These are phyloP conservation scores for Tenthredo amoena DNA, from an alignment of 2,888 invertebrate species.

Conservation along the genomic window DNA sequence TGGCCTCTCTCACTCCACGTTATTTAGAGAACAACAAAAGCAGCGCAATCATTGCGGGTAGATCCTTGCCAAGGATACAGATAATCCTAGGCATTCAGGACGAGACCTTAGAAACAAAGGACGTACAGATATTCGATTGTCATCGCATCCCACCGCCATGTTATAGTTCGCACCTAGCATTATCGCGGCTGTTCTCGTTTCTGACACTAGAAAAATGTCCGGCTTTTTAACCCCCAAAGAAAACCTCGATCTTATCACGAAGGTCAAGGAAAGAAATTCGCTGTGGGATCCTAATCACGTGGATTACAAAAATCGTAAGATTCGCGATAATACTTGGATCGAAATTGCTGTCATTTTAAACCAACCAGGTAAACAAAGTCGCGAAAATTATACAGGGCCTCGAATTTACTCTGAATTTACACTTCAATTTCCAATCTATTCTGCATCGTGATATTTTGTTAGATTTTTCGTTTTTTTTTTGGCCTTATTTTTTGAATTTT, in stretches of 20 bases:
- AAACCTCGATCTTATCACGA: constrained; percentile 42
- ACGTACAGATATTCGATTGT: constrained; percentile 38
- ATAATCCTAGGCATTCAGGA: constrained; percentile 17
- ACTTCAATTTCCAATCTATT: background rate
- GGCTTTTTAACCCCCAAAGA: constrained; percentile 38
- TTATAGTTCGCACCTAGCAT: background rate
- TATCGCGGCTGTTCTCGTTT: background rate
- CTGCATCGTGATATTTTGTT: background rate
- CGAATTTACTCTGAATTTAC: background rate
- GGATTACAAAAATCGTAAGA: constrained; percentile 45
- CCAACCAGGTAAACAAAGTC: constrained; percentile 36
- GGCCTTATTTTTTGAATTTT: background rate
- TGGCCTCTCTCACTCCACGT: background rate
- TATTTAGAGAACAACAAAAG: constrained; percentile 10
- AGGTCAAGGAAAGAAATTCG: constrained; percentile 29
- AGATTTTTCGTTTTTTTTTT: background rate
- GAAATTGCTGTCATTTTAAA: constrained; percentile 43
- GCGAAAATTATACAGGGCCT: background rate
- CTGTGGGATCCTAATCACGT: constrained; percentile 45
- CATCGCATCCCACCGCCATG: constrained; percentile 1
- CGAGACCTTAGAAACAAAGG: constrained; percentile 24
- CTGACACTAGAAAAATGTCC: constrained; percentile 46
- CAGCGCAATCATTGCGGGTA: background rate
- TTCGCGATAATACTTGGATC: constrained; percentile 39
- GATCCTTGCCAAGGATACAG: constrained; percentile 29